These are phyloP conservation scores for Chirona hameri DNA, from an alignment of 2,888 invertebrate species.

Conservation along the genomic window DNA sequence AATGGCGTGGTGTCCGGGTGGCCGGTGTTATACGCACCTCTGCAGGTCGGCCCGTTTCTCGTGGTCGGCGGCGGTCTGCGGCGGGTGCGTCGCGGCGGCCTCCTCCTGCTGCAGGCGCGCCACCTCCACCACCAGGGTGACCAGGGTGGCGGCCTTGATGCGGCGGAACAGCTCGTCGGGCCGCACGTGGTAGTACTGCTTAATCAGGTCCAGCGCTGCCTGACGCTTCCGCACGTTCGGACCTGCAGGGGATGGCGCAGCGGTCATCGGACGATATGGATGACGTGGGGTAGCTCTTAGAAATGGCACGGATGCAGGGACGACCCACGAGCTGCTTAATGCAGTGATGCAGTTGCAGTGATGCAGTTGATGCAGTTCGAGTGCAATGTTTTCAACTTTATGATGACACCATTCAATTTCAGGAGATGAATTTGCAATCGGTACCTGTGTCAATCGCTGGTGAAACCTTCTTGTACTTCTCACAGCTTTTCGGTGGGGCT, in stretches of 20 bases:
- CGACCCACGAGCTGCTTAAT: no score
- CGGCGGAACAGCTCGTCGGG: slow-evolving; percentile 40
- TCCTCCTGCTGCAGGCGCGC: slow-evolving; percentile 14
- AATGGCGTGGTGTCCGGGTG: neutral
- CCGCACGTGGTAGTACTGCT: slow-evolving; percentile 50
- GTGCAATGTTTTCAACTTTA: no score
- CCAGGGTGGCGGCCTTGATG: slow-evolving; percentile 38
- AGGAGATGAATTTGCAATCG: neutral
- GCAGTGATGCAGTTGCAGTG: no score
- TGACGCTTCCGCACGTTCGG: slow-evolving; percentile 25
- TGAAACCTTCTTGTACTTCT: neutral
- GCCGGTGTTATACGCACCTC: neutral
- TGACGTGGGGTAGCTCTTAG: no score
- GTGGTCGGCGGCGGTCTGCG: neutral
- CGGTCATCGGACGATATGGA: neutral
- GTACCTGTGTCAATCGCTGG: neutral
- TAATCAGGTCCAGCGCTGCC: slow-evolving; percentile 50
- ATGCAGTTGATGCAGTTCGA: no score
- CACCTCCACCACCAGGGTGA: slow-evolving; percentile 39
- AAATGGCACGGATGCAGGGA: no score
- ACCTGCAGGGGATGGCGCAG: neutral
- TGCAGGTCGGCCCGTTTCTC: neutral
- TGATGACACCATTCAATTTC: no score
- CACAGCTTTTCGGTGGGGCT: neutral
- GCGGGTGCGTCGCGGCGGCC: neutral